Evolutionary conservation across 2,113 vertebrate genomes (phyloP).

Genomic region (Ceratotherium simum): DNA sequence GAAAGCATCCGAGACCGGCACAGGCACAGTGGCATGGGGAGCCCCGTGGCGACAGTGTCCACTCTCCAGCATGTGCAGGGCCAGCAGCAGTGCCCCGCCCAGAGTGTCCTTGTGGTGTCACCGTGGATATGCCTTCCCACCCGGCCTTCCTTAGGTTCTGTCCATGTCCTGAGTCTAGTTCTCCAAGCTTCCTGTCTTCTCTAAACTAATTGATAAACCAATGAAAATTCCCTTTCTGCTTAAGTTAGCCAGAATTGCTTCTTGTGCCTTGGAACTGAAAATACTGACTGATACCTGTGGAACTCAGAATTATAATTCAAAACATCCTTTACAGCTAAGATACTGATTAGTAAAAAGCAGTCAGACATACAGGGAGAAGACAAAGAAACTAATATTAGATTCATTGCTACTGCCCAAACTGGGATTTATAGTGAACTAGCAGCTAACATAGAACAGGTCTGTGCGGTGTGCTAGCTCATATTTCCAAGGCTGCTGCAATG

Average conservation of each 20-base stretch:
- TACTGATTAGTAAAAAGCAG: conserved; percentile 7
- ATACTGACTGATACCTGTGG: background rate
- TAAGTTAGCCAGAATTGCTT: background rate
- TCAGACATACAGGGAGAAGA: background rate
- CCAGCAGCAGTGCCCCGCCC: background rate
- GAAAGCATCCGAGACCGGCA: background rate
- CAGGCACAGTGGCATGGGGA: background rate
- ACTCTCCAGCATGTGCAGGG: too few relatives aligned
- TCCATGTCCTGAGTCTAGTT: background rate
- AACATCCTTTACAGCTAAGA: background rate
- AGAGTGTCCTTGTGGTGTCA: background rate
- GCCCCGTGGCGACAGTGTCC: background rate
- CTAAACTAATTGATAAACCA: background rate
- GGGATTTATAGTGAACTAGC: background rate
- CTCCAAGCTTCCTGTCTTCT: background rate
- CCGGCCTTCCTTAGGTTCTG: background rate
- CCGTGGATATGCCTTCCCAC: background rate
- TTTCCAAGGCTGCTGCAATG: background rate
- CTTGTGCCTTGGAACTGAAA: background rate
- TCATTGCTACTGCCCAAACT: background rate
- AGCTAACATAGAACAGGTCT: background rate
- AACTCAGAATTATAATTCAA: background rate
- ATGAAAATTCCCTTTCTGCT: background rate
- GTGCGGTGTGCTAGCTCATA: background rate
- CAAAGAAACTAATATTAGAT: background rate